phyloP scores from a whole-genome alignment of 2,113 vertebrate genomes.

The Oryzias curvinotus region DNA sequence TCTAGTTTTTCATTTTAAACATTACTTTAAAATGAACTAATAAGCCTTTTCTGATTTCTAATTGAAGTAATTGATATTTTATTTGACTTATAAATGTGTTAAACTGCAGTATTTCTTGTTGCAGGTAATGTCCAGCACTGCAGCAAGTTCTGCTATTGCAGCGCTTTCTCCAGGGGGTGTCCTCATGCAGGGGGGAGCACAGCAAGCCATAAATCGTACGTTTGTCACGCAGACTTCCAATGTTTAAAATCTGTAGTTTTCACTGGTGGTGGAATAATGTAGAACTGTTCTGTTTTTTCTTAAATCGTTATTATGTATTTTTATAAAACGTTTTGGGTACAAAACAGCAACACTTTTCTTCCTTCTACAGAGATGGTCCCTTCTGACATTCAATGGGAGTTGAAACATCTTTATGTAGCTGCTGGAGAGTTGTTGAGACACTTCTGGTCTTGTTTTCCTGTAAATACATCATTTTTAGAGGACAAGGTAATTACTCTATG shows the following conservation, averaged over 20 bases:
- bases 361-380: slow-evolving; percentile 90
- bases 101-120: slow-evolving; percentile 1
- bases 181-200: slow-evolving; percentile 91
- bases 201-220: slow-evolving; percentile 96
- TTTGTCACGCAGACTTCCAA: neutral
- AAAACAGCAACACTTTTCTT: neutral
- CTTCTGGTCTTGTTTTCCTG: slow-evolving; percentile 98
- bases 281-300: neutral
- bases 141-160: slow-evolving; percentile 88
- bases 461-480: slow-evolving; percentile 94
- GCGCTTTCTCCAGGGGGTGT: slow-evolving; percentile 93
- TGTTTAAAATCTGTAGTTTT: no score
- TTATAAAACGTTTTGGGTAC: neutral
- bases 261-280: no score
- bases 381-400: slow-evolving; percentile 88
- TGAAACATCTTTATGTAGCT: slow-evolving; percentile 95
- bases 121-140: slow-evolving; percentile 91
- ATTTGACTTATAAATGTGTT: neutral
- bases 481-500: slow-evolving; percentile 86
- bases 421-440: slow-evolving; percentile 92
- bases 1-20: no score
- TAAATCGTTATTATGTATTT: neutral
- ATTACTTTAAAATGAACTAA: no score
- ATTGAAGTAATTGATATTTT: no score
- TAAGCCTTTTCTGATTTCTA: no score